phyloP scores from a whole-genome alignment of 2,888 invertebrate species.

The Deladenus siricidicola region DNA sequence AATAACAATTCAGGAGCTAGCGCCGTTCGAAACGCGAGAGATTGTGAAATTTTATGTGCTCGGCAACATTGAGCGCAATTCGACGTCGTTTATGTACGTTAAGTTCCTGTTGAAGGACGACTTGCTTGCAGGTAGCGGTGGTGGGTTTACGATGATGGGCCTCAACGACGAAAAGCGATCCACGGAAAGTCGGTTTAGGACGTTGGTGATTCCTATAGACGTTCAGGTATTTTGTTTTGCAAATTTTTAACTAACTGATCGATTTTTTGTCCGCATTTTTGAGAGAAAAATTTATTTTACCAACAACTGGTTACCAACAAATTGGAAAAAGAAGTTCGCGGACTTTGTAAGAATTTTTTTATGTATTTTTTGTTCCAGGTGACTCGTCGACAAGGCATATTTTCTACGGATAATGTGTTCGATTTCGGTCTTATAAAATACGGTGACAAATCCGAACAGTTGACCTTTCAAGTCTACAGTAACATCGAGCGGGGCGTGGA shows the following conservation, averaged over 20 bases:
- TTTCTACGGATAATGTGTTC: slow-evolving; percentile 68
- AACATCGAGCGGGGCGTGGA: slow-evolving; percentile 65
- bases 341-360: too few species aligned
- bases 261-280: too few species aligned
- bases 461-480: slow-evolving; percentile 60
- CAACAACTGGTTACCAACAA: too few species aligned
- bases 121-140: too few species aligned
- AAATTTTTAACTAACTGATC: too few species aligned
- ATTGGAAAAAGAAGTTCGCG: too few species aligned
- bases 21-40: slow-evolving; percentile 76
- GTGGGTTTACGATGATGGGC: too few species aligned
- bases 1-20: slow-evolving; percentile 64
- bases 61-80: slow-evolving; percentile 33
- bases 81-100: slow-evolving; percentile 38
- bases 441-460: slow-evolving; percentile 64
- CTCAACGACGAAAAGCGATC: neutral
- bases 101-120: slow-evolving; percentile 14
- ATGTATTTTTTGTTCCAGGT: slow-evolving; percentile 28
- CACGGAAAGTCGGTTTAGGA: neutral
- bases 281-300: too few species aligned
- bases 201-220: slow-evolving; percentile 10
- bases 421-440: slow-evolving; percentile 76
- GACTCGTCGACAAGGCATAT: slow-evolving; percentile 62
- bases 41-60: slow-evolving; percentile 77
- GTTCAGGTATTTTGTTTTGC: slow-evolving; percentile 3